Evolutionary conservation across 2,888 invertebrate genomes (phyloP), one percentile per base, ranked within the genome.

Genomic region (Morpho helenor): DNA sequence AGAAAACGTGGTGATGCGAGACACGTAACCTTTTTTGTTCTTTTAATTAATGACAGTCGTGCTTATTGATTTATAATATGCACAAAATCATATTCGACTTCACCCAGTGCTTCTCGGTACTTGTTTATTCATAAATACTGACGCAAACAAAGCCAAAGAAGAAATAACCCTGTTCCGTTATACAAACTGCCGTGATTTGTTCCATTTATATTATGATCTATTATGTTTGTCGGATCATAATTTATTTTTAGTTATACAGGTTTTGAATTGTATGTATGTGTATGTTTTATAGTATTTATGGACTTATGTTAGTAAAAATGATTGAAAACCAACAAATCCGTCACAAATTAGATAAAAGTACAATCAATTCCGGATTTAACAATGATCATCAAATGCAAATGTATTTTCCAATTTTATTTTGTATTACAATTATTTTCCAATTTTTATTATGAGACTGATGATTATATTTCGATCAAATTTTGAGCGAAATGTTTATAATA

Each of bases 161-260:
- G 56, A 31, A 31, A 47, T 39, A 59, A 54, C 43, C 61, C 56
- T 22, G 58, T 63, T 61, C 59, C 54, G 47, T 61, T 60, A 57
- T 49, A 46, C 43, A 47, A 43, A 31, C 48, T 61, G 49, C 52
- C 57, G 53, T 54, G 45, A 60, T 44, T 51, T 52, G 62, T 62
- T 65, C 55, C 59, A 55, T 63, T 62, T 31, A 5, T 5, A 3
- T 31, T 31, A 31, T 31, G 31, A 31, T 31, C 31, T 31, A 31
- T 31, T 31, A 31, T 31, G 31, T 5, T 5, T 5, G 5, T 31
- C 31, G 31, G 49, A 62, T 61, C 56, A 62, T 52, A 16, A 23
- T 8, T 61, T 65, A 69, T 64, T 66, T 65, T 64, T 63, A 59
- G 67, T 67, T 69, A 68, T 66, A 66, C 69, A 62, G 57, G 60